These are phyloP conservation scores for Globodera ellingtonae DNA, from an alignment of 1,140 invertebrate genomes.

Conservation along the genomic window DNA sequence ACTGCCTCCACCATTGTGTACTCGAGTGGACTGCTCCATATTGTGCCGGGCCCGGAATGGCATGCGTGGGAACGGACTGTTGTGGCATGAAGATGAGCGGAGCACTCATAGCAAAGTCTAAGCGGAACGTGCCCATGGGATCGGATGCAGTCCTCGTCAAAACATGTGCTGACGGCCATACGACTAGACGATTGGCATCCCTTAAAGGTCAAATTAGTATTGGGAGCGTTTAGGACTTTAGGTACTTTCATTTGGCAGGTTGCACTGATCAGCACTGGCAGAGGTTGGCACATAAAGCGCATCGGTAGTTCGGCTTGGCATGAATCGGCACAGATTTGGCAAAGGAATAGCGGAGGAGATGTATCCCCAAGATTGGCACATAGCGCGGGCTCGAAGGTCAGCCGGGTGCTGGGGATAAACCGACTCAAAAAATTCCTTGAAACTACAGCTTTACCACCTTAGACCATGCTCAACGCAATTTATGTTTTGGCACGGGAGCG, in stretches of 20 bases:
- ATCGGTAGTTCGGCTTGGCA: conserved; percentile 72
- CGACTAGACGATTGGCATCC: conserved; percentile 89
- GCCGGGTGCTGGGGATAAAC: conserved; percentile 61
- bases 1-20: conserved; percentile 94
- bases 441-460: conserved; percentile 33
- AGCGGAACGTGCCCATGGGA: conserved; percentile 92
- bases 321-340: conserved; percentile 91
- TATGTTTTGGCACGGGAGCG: conserved; percentile 51
- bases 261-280: conserved; percentile 91
- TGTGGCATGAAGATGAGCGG: conserved; percentile 46
- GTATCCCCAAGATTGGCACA: conserved; percentile 75
- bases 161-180: conserved; percentile 91
- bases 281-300: conserved; percentile 83
- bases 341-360: conserved; percentile 90
- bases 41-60: conserved; percentile 48
- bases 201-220: conserved; percentile 67
- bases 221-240: conserved; percentile 5
- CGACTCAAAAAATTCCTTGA: conserved; percentile 4
- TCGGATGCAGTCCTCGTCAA: conserved; percentile 91
- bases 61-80: conserved; percentile 39
- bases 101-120: conserved; percentile 77
- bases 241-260: conserved; percentile 94
- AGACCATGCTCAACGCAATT: conserved; percentile 45
- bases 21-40: conserved; percentile 54
- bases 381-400: conserved; percentile 70